Percentiles rank a stretch among this genome's conserved stretches.
Evolutionary conservation across 2,113 vertebrate species (phyloP).

Genomic region (Nannospalax galili): DNA sequence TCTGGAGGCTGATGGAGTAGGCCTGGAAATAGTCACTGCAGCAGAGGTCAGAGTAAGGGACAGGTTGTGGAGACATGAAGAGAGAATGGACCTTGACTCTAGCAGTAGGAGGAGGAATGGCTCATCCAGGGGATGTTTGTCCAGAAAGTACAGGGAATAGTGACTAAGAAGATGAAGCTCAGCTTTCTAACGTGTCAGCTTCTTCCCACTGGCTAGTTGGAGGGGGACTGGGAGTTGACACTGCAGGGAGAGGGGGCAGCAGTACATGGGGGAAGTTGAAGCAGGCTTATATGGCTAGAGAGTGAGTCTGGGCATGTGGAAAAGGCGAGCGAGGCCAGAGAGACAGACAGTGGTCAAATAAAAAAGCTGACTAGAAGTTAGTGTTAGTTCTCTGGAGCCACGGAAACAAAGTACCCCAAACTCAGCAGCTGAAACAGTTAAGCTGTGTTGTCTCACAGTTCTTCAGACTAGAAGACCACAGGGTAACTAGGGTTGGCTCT

Average conservation of each 20-base stretch:
- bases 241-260: too few species aligned
- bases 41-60: neutral
- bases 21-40: too few species aligned
- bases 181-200: neutral
- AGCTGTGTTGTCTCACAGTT: neutral
- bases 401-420: neutral
- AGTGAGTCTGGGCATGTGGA: neutral
- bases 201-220: too few species aligned
- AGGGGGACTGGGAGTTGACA: neutral
- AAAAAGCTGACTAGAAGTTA: neutral
- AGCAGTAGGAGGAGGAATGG: neutral
- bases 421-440: neutral
- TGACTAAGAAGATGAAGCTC: neutral
- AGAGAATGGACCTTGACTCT: neutral
- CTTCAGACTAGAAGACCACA: neutral
- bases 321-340: neutral
- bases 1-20: neutral
- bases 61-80: neutral
- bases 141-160: neutral
- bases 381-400: neutral
- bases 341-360: neutral
- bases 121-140: neutral
- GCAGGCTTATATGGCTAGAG: neutral
- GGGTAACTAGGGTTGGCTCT: neutral
- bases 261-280: neutral